Base-by-base conservation (phyloP, 1,140 invertebrate genomes). In the Cydia pomonella region DNA sequence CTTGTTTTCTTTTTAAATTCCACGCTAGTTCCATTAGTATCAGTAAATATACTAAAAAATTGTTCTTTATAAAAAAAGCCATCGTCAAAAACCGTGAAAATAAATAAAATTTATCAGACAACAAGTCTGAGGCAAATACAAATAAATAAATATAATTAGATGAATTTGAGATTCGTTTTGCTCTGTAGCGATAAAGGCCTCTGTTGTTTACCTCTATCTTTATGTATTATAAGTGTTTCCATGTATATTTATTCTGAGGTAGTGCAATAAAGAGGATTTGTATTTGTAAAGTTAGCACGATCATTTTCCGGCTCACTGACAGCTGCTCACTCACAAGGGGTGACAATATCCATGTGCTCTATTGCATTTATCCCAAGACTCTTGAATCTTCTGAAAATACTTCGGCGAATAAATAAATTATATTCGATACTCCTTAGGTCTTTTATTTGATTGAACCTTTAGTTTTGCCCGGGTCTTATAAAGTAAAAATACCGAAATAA, bases 201-300 rank as follows among this genome's bases (percentile, higher is more conserved):
- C n/a, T n/a, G n/a, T n/a, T n/a, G n/a, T n/a, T n/a, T n/a, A n/a
- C n/a, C n/a, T n/a, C n/a, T n/a, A n/a, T n/a, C n/a, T n/a, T n/a
- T n/a, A n/a, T n/a, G n/a, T n/a, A n/a, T n/a, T n/a, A n/a, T n/a
- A n/a, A n/a, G n/a, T n/a, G n/a, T n/a, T n/a, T n/a, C n/a, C n/a
- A n/a, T n/a, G n/a, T n/a, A n/a, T n/a, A n/a, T n/a, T n/a, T n/a
- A n/a, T n/a, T n/a, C n/a, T n/a, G n/a, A n/a, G n/a, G n/a, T n/a
- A n/a, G n/a, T n/a, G n/a, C n/a, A n/a, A n/a, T n/a, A n/a, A n/a
- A n/a, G n/a, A n/a, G n/a, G n/a, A n/a, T n/a, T n/a, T n/a, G n/a
- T n/a, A n/a, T n/a, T n/a, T n/a, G n/a, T n/a, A n/a, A 50, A 73
- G 21, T 73, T 50, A 23, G 13, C 72, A 21, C 72, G 47, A 73